A percentile compares a stretch with the other conserved stretches of the same genome.
Evolutionary conservation across 2,797 vertebrate genomes (phyloP).

Genomic region (Clarias pachynema): DNA sequence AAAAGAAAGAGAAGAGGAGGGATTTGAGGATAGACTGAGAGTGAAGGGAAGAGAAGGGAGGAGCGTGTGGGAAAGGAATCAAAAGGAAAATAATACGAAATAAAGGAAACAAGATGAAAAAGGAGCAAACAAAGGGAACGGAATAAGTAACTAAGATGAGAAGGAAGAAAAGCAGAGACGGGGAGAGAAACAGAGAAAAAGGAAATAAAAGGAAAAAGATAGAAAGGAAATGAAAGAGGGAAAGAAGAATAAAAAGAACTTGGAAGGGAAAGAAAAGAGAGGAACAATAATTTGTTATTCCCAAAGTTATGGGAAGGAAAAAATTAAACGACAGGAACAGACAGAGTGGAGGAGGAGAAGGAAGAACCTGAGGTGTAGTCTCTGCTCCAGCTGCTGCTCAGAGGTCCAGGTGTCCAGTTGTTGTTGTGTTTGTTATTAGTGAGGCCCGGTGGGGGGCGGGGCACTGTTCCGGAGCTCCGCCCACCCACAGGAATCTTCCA

Average conservation of each 20-base stretch:
- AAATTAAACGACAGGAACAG: background rate
- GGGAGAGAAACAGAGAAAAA: background rate
- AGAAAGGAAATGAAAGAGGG: background rate
- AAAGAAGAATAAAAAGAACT: background rate
- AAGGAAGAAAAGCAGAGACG: no score
- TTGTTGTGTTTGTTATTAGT: conserved; percentile 84
- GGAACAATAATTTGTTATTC: background rate
- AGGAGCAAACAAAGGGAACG: no score
- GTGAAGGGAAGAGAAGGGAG: background rate
- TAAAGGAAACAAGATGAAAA: background rate
- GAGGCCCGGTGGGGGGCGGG: conserved; percentile 83
- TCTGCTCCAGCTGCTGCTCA: conserved; percentile 79
- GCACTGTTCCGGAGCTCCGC: conserved; percentile 81
- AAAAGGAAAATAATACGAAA: background rate
- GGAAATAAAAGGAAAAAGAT: background rate
- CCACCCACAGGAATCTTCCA: conserved; percentile 80
- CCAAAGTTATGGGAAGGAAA: background rate
- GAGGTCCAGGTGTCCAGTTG: conserved; percentile 81
- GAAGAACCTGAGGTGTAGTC: conserved; percentile 81
- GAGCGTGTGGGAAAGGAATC: no score
- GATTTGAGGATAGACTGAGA: background rate
- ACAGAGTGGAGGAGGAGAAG: background rate
- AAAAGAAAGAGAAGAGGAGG: background rate
- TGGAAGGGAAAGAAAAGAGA: background rate
- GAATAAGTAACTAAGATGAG: no score